Evolutionary conservation across 2,113 vertebrate species (phyloP), one percentile per base, ranked within the genome.

Genomic region (Ancistrus triradiatus): DNA sequence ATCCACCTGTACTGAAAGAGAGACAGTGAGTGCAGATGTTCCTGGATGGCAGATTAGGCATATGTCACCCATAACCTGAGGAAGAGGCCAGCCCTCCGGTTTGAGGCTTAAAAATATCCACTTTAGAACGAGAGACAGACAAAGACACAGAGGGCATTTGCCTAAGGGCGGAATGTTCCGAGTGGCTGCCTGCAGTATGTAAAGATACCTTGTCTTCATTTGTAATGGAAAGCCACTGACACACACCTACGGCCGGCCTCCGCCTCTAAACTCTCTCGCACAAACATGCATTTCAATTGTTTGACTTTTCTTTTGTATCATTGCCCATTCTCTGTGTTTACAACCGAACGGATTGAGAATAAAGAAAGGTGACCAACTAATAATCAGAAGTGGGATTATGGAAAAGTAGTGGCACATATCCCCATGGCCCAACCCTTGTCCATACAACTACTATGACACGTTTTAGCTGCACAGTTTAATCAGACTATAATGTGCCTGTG

Each of bases 181-280:
- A 57, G 59, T 59, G 75, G 58, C 72, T 81, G 74, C 65, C 63
- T 56, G 62, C 72, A 76, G 71, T 68, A 73, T 78, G 80, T 71
- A 59, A 77, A 70, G 74, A 74, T 78, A 73, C 60, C 80, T 78
- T 73, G 76, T 78, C 76, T 78, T 75, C 76, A 77, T 78, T 80
- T 75, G 80, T 75, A 77, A 80, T 66, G 65, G 76, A 78, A 77
- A 79, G 74, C 67, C 58, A 43, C 48, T 40, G 61, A 77, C 56
- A 74, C 72, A 74, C 71, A 76, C 59, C 58, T 63, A 72, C 60
- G 50, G 59, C 52, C 35, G 55, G 5, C 47, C 66, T 58, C 62
- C 56, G 33, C 69, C 65, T 65, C 65, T 52, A 33, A 44, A 66
- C 68, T 40, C 63, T 59, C 64, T 58, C 69, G 60, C 42, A 66